phyloP scores from a whole-genome alignment of 2,888 invertebrate species.

The Trypoxylon attenuatum region DNA sequence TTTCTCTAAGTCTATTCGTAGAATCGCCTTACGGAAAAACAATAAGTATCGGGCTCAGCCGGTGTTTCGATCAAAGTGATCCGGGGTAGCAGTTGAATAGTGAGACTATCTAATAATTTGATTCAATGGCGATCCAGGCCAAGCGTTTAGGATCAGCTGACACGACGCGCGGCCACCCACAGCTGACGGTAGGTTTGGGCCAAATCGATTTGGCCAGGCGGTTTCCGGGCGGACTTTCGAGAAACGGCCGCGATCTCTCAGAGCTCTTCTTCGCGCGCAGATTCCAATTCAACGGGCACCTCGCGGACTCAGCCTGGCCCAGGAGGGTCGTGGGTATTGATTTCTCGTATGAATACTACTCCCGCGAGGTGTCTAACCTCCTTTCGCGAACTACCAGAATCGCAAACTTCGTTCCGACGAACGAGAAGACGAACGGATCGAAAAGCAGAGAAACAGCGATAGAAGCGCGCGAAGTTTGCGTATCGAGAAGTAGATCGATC shows the following conservation, averaged over 20 bases:
- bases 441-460: background rate
- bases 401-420: conserved; percentile 22
- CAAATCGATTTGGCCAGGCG: conserved; percentile 47
- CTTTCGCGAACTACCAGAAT: conserved; percentile 40
- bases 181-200: background rate
- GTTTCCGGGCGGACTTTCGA: conserved; percentile 7
- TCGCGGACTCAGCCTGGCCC: conserved; percentile 35
- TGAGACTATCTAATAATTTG: too few species aligned
- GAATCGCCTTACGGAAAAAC: too few species aligned
- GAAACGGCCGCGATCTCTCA: conserved; percentile 3
- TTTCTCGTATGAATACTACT: conserved; percentile 66
- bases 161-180: too few species aligned
- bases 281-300: conserved; percentile 47
- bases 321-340: conserved; percentile 66
- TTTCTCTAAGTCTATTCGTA: too few species aligned
- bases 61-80: too few species aligned
- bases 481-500: conserved; percentile 32
- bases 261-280: conserved; percentile 28
- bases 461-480: conserved; percentile 15
- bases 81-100: too few species aligned
- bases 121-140: too few species aligned
- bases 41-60: conserved; percentile 21
- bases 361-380: conserved; percentile 62
- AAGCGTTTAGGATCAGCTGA: too few species aligned
- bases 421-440: background rate